Conservation (phyloP, 2,888 invertebrate genomes). For the Escarpia spicata region DNA sequence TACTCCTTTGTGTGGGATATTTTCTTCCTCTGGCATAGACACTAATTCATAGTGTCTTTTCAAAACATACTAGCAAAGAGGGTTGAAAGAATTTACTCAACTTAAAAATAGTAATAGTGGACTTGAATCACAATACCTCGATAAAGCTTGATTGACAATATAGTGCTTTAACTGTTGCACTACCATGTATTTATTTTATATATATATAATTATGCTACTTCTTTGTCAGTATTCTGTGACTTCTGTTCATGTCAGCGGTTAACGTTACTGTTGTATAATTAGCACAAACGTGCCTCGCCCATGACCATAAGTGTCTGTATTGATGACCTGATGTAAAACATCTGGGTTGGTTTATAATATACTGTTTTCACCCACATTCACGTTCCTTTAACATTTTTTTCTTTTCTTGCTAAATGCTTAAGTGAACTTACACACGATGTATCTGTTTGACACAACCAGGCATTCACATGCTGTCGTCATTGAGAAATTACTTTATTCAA, state of each 20-base stretch:
- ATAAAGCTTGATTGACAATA: too few species aligned
- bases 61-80: too few species aligned
- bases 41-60: too few species aligned
- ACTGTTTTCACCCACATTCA: not conserved
- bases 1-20: too few species aligned
- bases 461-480: not conserved
- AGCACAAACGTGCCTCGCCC: not conserved
- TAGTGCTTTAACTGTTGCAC: too few species aligned
- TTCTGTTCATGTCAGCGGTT: not conserved
- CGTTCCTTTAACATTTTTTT: not conserved
- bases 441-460: not conserved
- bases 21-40: too few species aligned
- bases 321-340: not conserved
- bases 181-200: too few species aligned
- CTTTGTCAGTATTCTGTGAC: not conserved
- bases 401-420: not conserved
- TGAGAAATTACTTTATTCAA: not conserved
- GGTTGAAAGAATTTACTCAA: too few species aligned
- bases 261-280: not conserved
- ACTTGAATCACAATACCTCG: too few species aligned
- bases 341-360: not conserved
- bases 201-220: too few species aligned
- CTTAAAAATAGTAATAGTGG: too few species aligned
- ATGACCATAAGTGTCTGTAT: not conserved
- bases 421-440: not conserved